Percentiles rank a stretch among this genome's conserved stretches.
These are phyloP conservation scores for Diarsia dahlii DNA, from an alignment of 2,888 invertebrate species.

Conservation along the genomic window DNA sequence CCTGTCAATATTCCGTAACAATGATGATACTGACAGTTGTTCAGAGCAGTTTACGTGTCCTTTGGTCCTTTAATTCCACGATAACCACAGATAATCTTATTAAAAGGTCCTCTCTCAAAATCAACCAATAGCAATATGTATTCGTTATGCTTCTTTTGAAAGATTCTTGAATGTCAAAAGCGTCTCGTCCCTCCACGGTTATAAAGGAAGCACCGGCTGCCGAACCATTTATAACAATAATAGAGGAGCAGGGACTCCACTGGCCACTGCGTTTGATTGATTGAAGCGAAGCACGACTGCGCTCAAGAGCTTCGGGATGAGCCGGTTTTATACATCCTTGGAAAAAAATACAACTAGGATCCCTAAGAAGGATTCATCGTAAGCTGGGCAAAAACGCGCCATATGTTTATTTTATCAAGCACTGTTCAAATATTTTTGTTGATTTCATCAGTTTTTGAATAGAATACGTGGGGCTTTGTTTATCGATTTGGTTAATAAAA, in stretches of 20 bases:
- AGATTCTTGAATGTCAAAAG: slow-evolving; percentile 47
- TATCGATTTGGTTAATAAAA: slow-evolving; percentile 35
- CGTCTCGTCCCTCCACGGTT: slow-evolving; percentile 45
- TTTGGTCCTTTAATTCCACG: not conserved
- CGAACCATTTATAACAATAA: slow-evolving; percentile 62
- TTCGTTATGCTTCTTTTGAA: slow-evolving; percentile 45
- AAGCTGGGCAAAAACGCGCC: not conserved
- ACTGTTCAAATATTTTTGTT: not conserved
- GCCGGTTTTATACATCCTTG: slow-evolving; percentile 17
- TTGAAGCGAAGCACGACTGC: slow-evolving; percentile 62
- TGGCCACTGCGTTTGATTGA: slow-evolving; percentile 72
- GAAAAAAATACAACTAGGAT: not conserved
- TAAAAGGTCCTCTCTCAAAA: not conserved
- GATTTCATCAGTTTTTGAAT: not conserved
- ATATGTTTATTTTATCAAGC: not conserved
- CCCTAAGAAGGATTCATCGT: not conserved
- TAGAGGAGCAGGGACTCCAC: slow-evolving; percentile 50
- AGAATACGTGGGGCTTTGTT: not conserved
- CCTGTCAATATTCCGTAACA: not conserved
- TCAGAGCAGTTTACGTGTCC: not conserved
- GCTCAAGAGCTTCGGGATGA: slow-evolving; percentile 39
- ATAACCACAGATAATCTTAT: not conserved
- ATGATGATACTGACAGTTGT: not conserved
- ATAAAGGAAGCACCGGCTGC: slow-evolving; percentile 55
- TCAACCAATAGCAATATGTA: slow-evolving; percentile 19